Conservation (phyloP, 1,140 invertebrate species). For the Dendrolimus kikuchii region DNA sequence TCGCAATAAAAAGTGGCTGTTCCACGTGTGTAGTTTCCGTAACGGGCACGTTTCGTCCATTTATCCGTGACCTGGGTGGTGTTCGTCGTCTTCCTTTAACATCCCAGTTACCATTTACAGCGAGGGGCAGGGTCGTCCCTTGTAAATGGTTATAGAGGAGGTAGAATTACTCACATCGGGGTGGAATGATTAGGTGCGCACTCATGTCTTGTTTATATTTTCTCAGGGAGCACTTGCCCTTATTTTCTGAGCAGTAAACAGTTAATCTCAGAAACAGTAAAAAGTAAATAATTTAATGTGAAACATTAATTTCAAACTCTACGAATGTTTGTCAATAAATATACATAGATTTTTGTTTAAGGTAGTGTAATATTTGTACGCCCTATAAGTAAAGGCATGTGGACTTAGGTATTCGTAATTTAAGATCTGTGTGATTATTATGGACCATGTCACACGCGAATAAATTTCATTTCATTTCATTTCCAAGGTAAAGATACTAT, state of each 20-base stretch:
- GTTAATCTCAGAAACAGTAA: background rate
- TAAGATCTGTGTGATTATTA: too few relatives aligned
- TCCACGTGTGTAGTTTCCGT: constrained; percentile 19
- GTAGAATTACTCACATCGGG: constrained; percentile 17
- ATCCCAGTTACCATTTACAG: background rate
- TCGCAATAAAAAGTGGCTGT: constrained; percentile 26
- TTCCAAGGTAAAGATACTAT: too few relatives aligned
- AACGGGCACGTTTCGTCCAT: constrained; percentile 10
- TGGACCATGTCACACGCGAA: too few relatives aligned
- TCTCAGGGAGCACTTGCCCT: constrained; percentile 7
- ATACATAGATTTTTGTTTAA: too few relatives aligned
- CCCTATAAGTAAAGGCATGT: too few relatives aligned
- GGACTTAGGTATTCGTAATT: too few relatives aligned
- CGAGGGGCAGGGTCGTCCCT: background rate
- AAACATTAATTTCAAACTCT: too few relatives aligned
- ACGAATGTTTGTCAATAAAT: too few relatives aligned
- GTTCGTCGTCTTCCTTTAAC: background rate
- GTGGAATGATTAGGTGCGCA: constrained; percentile 23
- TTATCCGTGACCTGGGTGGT: background rate
- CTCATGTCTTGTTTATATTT: constrained; percentile 16
- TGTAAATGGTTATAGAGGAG: constrained; percentile 7
- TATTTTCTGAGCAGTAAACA: constrained; percentile 1
- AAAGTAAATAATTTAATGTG: too few relatives aligned
- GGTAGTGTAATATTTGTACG: too few relatives aligned
- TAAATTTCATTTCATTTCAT: too few relatives aligned